These are phyloP conservation scores for Camptogramma bilineatum DNA, from an alignment of 2,888 invertebrate genomes.

Conservation along the genomic window DNA sequence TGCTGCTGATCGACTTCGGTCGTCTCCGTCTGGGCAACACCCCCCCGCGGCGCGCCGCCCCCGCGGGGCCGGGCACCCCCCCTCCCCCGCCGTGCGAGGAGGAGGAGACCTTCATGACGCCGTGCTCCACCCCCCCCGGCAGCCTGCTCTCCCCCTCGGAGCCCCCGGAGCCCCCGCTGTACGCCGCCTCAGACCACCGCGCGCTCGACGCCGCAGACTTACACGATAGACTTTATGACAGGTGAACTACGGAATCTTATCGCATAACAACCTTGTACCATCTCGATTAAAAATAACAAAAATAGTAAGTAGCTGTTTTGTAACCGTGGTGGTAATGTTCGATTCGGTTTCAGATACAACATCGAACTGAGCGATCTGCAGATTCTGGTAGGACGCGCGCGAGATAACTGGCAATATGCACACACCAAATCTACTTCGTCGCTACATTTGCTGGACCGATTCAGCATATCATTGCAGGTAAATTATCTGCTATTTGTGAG, in stretches of 20 bases:
- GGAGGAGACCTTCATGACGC: conserved; percentile 90
- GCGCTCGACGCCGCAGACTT: conserved; percentile 61
- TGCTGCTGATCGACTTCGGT: conserved; percentile 96
- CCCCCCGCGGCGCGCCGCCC: conserved; percentile 34
- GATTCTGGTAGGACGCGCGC: conserved; percentile 94
- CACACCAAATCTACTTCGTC: conserved; percentile 93
- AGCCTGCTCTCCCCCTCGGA: conserved; percentile 88
- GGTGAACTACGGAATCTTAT: conserved; percentile 52
- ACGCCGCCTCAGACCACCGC: conserved; percentile 32
- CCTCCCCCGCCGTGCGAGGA: conserved; percentile 36
- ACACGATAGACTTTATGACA: conserved; percentile 70
- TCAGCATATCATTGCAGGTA: conserved; percentile 88
- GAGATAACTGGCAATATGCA: conserved; percentile 96
- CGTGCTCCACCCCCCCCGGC: conserved; percentile 94
- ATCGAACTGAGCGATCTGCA: conserved; percentile 94
- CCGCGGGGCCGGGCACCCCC: too few species aligned
- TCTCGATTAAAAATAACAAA: too few species aligned
- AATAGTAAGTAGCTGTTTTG: too few species aligned
- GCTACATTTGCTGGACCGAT: conserved; percentile 93
- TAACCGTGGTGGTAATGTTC: too few species aligned
- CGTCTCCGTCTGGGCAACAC: conserved; percentile 87
- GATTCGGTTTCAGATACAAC: conserved; percentile 83
- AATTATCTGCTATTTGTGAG: too few species aligned
- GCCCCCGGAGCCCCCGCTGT: conserved; percentile 60
- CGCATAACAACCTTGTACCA: too few species aligned